Evolutionary conservation across 1,140 invertebrate genomes (phyloP).

Genomic region (Formica selysi): DNA sequence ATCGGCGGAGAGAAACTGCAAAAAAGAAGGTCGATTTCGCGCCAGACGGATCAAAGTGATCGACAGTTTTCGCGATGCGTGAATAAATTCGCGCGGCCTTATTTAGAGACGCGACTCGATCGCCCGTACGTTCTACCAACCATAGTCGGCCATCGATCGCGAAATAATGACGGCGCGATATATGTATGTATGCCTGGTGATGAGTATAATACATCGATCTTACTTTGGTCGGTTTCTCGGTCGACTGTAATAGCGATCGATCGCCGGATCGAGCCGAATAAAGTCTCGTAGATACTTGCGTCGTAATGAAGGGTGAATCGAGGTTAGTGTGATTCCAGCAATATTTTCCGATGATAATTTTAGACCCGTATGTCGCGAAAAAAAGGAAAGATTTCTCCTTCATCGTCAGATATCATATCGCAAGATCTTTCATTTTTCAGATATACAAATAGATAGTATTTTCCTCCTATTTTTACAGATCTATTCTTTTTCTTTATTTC

Average conservation of each 20-base stretch:
- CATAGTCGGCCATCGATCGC: slow-evolving; percentile 55
- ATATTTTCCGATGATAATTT: slow-evolving; percentile 4
- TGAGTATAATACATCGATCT: slow-evolving; percentile 15
- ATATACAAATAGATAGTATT: neutral
- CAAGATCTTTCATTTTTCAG: neutral
- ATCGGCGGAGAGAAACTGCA: slow-evolving; percentile 3
- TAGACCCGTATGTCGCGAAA: neutral
- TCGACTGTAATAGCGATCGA: slow-evolving; percentile 24
- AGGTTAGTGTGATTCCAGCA: slow-evolving; percentile 19
- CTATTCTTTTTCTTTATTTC: neutral
- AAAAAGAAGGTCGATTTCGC: slow-evolving; percentile 62
- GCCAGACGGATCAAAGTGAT: slow-evolving; percentile 60
- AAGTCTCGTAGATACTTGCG: neutral
- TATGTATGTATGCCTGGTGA: neutral
- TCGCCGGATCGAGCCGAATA: slow-evolving; percentile 31
- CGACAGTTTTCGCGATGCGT: slow-evolving; percentile 43
- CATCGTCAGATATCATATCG: neutral
- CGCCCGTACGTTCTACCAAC: slow-evolving; percentile 14
- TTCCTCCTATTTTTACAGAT: neutral
- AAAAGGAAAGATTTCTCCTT: no score
- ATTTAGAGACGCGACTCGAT: slow-evolving; percentile 55
- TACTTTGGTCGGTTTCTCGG: slow-evolving; percentile 33
- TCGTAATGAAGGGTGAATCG: neutral
- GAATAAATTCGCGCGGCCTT: slow-evolving; percentile 53
- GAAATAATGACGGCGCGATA: slow-evolving; percentile 36